phyloP scores from a whole-genome alignment of 92 coral and sea anemone genomes.

The Phenganax subtilis region DNA sequence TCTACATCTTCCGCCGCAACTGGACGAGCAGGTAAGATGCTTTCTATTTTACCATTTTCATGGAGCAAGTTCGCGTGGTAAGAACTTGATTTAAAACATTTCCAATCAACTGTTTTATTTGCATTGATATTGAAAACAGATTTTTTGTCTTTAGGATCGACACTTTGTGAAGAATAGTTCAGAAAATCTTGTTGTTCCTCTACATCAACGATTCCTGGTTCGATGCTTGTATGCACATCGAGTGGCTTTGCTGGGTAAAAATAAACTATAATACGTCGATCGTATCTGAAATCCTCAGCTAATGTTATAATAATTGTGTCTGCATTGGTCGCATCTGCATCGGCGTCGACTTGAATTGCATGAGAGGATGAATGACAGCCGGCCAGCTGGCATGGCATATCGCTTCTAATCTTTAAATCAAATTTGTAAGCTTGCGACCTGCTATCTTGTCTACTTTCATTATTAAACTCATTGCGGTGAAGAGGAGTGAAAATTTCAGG shows the following conservation, averaged over 20 bases:
- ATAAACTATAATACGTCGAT: slow-evolving; percentile 72
- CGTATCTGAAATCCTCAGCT: slow-evolving; percentile 83
- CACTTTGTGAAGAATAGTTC: background rate
- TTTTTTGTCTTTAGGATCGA: background rate
- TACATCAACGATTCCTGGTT: slow-evolving; percentile 61
- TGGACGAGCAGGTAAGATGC: no score
- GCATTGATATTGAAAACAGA: no score
- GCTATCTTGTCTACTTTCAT: background rate
- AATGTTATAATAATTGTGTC: slow-evolving; percentile 79
- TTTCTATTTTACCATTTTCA: no score
- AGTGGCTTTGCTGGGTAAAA: slow-evolving; percentile 78
- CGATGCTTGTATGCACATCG: slow-evolving; percentile 82
- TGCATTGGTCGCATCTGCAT: slow-evolving; percentile 76
- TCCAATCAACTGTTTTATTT: no score
- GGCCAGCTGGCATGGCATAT: slow-evolving; percentile 85
- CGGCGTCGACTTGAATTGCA: slow-evolving; percentile 97
- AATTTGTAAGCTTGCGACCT: slow-evolving; percentile 59
- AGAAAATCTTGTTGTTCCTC: slow-evolving; percentile 22
- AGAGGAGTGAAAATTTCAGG: slow-evolving; percentile 84
- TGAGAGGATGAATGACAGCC: slow-evolving; percentile 93
- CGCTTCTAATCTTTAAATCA: slow-evolving; percentile 75
- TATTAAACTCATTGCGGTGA: background rate
- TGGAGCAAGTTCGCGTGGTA: no score
- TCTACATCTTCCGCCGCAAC: no score
- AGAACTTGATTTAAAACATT: no score